Percentiles rank a stretch among this genome's conserved stretches.
These are phyloP conservation scores for Megaceryle torquata DNA, from an alignment of 2,113 vertebrate species.

Conservation along the genomic window DNA sequence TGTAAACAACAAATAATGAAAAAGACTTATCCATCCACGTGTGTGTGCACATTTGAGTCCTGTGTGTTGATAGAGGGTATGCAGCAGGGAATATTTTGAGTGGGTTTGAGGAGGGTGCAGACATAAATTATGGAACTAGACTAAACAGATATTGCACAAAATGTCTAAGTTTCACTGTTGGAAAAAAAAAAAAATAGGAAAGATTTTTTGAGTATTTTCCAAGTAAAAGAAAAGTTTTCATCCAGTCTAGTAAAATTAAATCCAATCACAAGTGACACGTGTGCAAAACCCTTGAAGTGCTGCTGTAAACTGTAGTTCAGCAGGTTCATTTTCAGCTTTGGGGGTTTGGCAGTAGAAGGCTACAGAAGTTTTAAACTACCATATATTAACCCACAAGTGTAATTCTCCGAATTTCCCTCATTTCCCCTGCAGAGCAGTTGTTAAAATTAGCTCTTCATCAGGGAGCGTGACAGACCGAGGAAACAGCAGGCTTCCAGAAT, in stretches of 20 bases:
- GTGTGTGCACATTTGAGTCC: neutral
- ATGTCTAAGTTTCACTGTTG: neutral
- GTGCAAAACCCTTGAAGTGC: neutral
- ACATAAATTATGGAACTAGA: neutral
- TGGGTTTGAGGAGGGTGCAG: neutral
- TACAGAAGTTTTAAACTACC: neutral
- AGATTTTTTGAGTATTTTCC: neutral
- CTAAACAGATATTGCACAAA: neutral
- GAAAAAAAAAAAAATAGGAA: neutral
- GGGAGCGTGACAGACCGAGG: neutral
- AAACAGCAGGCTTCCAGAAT: constrained; percentile 7
- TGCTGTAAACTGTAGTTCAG: neutral
- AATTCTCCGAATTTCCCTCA: neutral
- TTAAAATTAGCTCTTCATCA: constrained; percentile 16
- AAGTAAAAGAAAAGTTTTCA: neutral
- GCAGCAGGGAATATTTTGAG: neutral
- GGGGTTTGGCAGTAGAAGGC: neutral
- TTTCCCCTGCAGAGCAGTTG: neutral
- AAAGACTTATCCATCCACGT: neutral
- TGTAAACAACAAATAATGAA: neutral
- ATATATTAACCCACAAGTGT: neutral
- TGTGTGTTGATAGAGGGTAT: neutral
- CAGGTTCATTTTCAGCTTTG: neutral
- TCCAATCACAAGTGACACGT: neutral
- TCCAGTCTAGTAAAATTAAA: neutral